Conservation (phyloP, 2,888 invertebrate species). For the Flexamia atlantica region DNA sequence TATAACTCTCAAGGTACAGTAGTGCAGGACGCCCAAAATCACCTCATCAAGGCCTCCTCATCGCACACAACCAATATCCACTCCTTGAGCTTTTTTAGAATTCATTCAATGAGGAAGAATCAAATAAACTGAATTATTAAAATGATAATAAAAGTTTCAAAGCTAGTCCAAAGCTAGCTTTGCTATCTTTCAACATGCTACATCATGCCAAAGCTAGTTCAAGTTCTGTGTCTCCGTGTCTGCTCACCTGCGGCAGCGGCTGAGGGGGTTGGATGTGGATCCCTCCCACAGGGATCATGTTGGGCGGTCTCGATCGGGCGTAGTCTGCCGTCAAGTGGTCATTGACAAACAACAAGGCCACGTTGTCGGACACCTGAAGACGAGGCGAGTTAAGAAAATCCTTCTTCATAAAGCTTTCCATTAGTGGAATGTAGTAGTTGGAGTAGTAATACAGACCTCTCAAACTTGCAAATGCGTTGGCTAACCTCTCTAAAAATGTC, state of each 20-base stretch:
- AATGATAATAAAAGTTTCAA: too few species aligned
- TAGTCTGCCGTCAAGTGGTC: conserved; percentile 9
- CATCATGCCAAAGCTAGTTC: too few species aligned
- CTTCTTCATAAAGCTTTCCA: neutral
- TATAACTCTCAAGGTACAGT: too few species aligned
- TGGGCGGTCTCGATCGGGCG: neutral
- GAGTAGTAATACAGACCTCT: conserved; percentile 5
- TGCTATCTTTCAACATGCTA: too few species aligned
- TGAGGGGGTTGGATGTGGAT: conserved; percentile 14
- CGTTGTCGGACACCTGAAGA: neutral
- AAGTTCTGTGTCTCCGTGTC: too few species aligned
- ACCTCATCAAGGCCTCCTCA: too few species aligned
- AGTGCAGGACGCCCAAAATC: too few species aligned
- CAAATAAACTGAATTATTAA: too few species aligned
- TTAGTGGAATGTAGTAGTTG: neutral
- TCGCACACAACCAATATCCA: too few species aligned
- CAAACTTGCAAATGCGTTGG: neutral
- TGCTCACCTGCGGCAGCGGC: conserved; percentile 36
- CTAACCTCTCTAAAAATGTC: conserved; percentile 5
- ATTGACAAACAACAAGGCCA: conserved; percentile 25
- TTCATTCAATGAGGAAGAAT: too few species aligned
- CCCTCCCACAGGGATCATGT: conserved; percentile 35
- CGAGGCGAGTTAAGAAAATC: conserved; percentile 4
- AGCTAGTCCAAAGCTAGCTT: too few species aligned
- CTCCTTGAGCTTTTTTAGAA: too few species aligned